These are phyloP conservation scores for Sebastes taczanowskii DNA, from an alignment of 2,797 vertebrate species.

Conservation along the genomic window DNA sequence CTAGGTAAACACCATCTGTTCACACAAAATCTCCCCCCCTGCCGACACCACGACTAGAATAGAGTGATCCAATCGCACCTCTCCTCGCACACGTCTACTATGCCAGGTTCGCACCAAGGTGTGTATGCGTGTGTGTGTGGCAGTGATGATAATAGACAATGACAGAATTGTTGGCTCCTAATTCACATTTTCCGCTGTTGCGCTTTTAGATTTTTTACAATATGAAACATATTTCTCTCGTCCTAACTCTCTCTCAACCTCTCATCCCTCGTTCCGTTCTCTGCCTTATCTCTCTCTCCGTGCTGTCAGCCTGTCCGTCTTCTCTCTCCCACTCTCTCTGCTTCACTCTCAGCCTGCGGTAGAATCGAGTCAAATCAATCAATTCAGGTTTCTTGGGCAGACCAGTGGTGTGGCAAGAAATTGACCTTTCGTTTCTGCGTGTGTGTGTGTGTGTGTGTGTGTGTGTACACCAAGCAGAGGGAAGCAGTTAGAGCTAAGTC, in stretches of 20 bases:
- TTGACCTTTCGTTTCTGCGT: slow-evolving; percentile 79
- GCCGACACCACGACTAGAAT: slow-evolving; percentile 73
- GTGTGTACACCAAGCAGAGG: slow-evolving; percentile 54
- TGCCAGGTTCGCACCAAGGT: slow-evolving; percentile 68
- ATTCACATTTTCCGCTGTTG: slow-evolving; percentile 46
- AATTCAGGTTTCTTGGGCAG: slow-evolving; percentile 80
- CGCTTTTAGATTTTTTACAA: slow-evolving; percentile 49
- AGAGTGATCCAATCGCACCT: slow-evolving; percentile 87
- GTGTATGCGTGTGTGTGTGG: slow-evolving; percentile 31
- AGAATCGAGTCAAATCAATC: slow-evolving; percentile 81
- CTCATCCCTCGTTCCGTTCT: not conserved
- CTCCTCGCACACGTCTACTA: slow-evolving; percentile 76
- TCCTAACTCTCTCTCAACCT: slow-evolving; percentile 7
- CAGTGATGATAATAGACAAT: slow-evolving; percentile 53
- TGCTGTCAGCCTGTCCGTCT: slow-evolving; percentile 16
- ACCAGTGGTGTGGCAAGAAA: slow-evolving; percentile 82
- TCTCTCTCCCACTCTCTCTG: not conserved
- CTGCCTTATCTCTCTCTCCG: not conserved
- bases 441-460: not conserved
- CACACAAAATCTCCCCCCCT: slow-evolving; percentile 65
- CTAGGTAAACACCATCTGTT: slow-evolving; percentile 96
- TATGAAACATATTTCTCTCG: slow-evolving; percentile 18
- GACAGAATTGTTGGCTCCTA: slow-evolving; percentile 40
- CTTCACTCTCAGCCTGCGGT: slow-evolving; percentile 54
- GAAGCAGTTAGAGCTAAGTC: slow-evolving; percentile 64